Evolutionary conservation across 2,888 invertebrate genomes (phyloP).

Genomic region (Phania funesta): DNA sequence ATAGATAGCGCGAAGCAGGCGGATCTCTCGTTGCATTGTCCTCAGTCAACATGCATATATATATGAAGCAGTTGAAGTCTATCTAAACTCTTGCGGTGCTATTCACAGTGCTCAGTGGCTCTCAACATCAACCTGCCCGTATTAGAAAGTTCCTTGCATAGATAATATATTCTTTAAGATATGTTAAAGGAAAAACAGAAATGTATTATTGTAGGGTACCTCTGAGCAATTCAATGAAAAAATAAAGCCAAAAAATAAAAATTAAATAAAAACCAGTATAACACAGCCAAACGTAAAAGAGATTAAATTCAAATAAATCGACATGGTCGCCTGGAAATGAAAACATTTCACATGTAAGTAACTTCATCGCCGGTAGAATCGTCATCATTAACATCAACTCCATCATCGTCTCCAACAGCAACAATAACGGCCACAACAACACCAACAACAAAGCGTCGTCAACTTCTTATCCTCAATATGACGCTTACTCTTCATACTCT

Average conservation of each 20-base stretch:
- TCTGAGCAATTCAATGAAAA: neutral
- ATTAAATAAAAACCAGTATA: slow-evolving; percentile 61
- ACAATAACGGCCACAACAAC: neutral
- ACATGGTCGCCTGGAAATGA: slow-evolving; percentile 77
- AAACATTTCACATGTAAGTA: slow-evolving; percentile 74
- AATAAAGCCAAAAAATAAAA: slow-evolving; percentile 49
- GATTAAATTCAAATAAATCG: slow-evolving; percentile 80
- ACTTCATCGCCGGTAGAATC: slow-evolving; percentile 54
- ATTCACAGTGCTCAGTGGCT: no score
- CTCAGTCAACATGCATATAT: no score
- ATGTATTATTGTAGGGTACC: neutral
- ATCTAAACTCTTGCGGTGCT: no score
- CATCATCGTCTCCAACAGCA: slow-evolving; percentile 4
- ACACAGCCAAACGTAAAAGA: slow-evolving; percentile 70
- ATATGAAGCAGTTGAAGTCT: no score
- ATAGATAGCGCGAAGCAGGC: no score
- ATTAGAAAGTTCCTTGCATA: no score
- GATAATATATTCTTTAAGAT: no score
- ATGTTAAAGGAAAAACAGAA: no score
- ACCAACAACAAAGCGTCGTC: neutral
- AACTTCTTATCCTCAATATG: slow-evolving; percentile 38
- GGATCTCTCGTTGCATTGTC: no score
- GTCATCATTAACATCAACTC: slow-evolving; percentile 38
- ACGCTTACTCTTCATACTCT: slow-evolving; percentile 16
- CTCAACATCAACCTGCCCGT: no score